These are phyloP conservation scores for Adelphocoris suturalis DNA, from an alignment of 2,888 invertebrate species.

Conservation along the genomic window DNA sequence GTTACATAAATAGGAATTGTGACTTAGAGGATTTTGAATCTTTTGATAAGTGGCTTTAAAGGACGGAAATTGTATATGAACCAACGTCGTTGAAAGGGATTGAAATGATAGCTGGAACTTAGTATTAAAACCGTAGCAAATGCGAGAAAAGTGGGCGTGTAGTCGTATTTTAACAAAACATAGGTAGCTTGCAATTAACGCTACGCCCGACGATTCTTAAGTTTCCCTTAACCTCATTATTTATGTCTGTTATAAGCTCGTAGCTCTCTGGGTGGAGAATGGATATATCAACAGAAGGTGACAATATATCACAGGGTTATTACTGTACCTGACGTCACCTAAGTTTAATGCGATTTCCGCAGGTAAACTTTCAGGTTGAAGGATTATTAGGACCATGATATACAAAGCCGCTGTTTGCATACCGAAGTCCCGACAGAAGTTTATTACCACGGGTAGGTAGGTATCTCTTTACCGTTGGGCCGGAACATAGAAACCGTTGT, in stretches of 20 bases:
- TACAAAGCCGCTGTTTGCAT: slow-evolving; percentile 58
- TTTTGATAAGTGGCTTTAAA: slow-evolving; percentile 22
- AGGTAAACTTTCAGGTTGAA: slow-evolving; percentile 63
- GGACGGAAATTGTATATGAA: background rate
- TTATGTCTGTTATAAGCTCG: slow-evolving; percentile 65
- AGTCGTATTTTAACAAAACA: slow-evolving; percentile 40
- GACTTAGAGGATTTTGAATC: background rate
- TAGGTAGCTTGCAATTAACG: slow-evolving; percentile 52
- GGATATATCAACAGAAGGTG: slow-evolving; percentile 61
- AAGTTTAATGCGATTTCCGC: slow-evolving; percentile 69
- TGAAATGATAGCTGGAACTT: background rate
- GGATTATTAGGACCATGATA: slow-evolving; percentile 46
- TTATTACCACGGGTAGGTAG: slow-evolving; percentile 37
- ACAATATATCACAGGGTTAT: slow-evolving; percentile 63
- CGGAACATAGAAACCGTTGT: slow-evolving; percentile 37
- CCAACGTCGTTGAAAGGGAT: slow-evolving; percentile 26
- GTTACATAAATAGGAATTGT: background rate
- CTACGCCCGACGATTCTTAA: slow-evolving; percentile 25
- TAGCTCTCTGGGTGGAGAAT: slow-evolving; percentile 26
- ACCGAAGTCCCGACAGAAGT: slow-evolving; percentile 64
- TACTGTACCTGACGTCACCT: slow-evolving; percentile 53
- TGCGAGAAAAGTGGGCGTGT: background rate
- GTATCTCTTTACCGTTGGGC: slow-evolving; percentile 28
- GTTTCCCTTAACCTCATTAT: slow-evolving; percentile 59
- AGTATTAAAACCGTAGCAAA: slow-evolving; percentile 1